Base-by-base conservation (phyloP, 2,113 vertebrate genomes). In the Gymnarchus niloticus region DNA sequence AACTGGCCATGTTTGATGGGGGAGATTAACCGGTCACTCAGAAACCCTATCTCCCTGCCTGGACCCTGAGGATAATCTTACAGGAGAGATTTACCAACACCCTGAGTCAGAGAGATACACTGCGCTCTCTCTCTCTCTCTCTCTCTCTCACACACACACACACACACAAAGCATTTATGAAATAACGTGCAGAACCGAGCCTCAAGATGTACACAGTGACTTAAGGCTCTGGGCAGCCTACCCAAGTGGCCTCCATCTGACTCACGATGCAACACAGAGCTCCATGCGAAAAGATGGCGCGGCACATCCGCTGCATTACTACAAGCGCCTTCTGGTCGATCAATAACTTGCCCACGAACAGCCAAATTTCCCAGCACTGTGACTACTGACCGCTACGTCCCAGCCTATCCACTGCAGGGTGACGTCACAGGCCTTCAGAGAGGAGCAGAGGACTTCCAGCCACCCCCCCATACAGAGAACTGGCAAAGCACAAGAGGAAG, bases 1-100 rank as follows among this genome's bases (percentile, higher is more conserved):
- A 94, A 89, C 89, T 52, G 33, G 85, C 87, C 90, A 92, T 88
- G 1, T 51, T 80, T 69, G 65, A 90, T 65, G 90, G 90, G 90
- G 89, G 83, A 86, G 91, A 94, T 94, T 91, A 93, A 92, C 92
- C 90, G 92, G 92, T 92, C 91, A 83, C 93, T 93, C 91, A 93
- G 93, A 94, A 95, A 93, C 93, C 86, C 88, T 88, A 93, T 93
- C 93, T 77, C 86, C 85, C 89, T 6, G 91, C 87, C 86, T 91
- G 91, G 91, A 92, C 89, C 90, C 52, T 80, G 88, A 93, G 90
- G 91, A 92, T 94, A 92, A 93, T 91, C 91, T 94, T 93, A 93
- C 93, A 91, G 88, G 92, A 92, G 91, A 93, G 89, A 90, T 90
- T 6, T 89, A 92, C 84, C 49, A 90, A 91, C 91, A 92, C 91